Evolutionary conservation across 2,797 vertebrate species (phyloP).

Genomic region (Tapera naevia): DNA sequence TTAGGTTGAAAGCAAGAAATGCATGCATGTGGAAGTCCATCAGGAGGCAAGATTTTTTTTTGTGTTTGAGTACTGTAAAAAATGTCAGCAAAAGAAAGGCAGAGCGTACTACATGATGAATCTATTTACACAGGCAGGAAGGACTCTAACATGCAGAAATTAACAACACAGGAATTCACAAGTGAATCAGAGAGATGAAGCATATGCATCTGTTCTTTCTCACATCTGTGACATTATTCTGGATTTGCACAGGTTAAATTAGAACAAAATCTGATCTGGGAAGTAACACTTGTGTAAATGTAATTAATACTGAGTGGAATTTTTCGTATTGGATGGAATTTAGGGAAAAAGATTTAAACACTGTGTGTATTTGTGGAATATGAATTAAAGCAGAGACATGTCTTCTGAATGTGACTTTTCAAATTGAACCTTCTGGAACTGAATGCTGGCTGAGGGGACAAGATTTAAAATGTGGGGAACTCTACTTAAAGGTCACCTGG

Average conservation of each 20-base stretch:
- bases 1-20: neutral
- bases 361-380: neutral
- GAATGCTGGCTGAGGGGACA: neutral
- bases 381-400: neutral
- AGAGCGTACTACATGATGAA: neutral
- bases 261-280: neutral
- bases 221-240: neutral
- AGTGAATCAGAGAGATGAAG: neutral
- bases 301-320: neutral
- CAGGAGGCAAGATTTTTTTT: neutral
- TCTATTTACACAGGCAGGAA: neutral
- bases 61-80: neutral
- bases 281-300: neutral
- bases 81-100: neutral
- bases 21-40: neutral
- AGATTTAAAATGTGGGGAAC: neutral
- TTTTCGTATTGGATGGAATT: neutral
- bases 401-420: neutral
- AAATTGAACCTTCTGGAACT: neutral
- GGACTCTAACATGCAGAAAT: neutral
- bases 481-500: neutral
- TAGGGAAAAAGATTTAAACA: neutral
- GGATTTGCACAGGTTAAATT: neutral
- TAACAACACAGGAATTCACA: neutral
- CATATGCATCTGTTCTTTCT: neutral